Evolutionary conservation across 2,113 vertebrate species (phyloP), one percentile per base, ranked within the genome.

Genomic region (Corapipo altera): DNA sequence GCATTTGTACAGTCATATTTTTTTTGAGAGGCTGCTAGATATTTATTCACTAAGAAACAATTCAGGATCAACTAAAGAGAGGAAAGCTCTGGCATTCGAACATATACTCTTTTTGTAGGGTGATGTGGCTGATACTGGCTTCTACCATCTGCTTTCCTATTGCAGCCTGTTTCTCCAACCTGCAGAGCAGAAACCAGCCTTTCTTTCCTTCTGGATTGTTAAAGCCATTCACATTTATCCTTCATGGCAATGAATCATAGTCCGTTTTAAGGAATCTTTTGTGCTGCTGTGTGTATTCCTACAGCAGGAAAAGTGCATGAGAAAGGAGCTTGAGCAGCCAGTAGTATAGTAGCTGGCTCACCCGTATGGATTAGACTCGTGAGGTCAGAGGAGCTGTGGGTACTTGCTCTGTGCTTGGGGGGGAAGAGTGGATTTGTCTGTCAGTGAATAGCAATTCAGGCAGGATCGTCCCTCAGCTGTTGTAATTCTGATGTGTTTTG

Each of bases 361-460:
- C 95, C 77, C 57, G 35, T 94, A 93, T 87, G 85, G 96, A 97
- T 93, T 97, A 97, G 88, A 97, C 84, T 97, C 14, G 93, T 96
- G 97, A 98, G 97, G 97, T 98, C 96, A 98, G 98, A 96, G 96
- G 81, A 97, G 97, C 97, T 96, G 92, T 97, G 97, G 97, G 91
- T 95, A 85, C 85, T 95, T 89, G 97, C 96, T 96, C 92, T 97
- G 85, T 95, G 97, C 96, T 88, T 91, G 41, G 89, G 96, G 91
- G 65, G 46, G 44, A 93, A 79, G 92, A 76, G 92, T 91, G 93
- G 93, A 73, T 93, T 95, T 96, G 96, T 93, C 95, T 97, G 84
- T 97, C 97, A 97, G 89, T 96, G 96, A 95, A 71, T 91, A 97
- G 97, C 48, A 8, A 78, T 94, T 96, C 93, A 96, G 96, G 74